phyloP scores from a whole-genome alignment of 1,140 invertebrate genomes.

The Vanessa tameamea region DNA sequence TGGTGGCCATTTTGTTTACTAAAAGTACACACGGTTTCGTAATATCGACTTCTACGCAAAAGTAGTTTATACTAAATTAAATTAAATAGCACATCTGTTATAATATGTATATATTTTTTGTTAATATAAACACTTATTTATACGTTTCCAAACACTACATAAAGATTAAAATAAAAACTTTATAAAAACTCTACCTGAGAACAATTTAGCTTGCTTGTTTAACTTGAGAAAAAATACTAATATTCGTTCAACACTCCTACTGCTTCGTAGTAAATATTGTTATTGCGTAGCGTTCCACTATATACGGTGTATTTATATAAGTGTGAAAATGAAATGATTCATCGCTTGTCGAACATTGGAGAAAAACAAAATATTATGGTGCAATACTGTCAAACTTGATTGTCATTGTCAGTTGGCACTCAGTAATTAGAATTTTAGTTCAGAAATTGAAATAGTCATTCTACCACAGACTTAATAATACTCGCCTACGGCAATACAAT shows the following conservation, averaged over 20 bases:
- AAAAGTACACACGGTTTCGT: not conserved
- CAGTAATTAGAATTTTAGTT: not conserved
- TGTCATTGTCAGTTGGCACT: not conserved
- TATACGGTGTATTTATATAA: conserved; percentile 17
- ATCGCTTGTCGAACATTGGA: conserved; percentile 50
- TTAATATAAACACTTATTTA: no score
- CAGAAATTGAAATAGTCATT: conserved; percentile 19
- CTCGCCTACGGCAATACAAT: no score
- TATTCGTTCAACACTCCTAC: not conserved
- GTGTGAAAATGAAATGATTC: conserved; percentile 36
- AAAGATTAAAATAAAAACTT: not conserved
- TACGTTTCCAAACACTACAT: not conserved
- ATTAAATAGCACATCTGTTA: no score
- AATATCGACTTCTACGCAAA: not conserved
- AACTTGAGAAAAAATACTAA: not conserved
- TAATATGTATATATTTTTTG: no score
- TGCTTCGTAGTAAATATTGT: conserved; percentile 23
- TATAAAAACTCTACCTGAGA: not conserved
- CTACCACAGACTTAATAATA: conserved; percentile 4
- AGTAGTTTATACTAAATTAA: no score
- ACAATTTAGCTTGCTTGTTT: not conserved
- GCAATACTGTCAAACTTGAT: conserved; percentile 38
- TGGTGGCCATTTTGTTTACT: conserved; percentile 38
- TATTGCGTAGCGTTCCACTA: conserved; percentile 33
- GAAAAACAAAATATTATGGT: conserved; percentile 54